Evolutionary conservation across 2,797 vertebrate genomes (phyloP).

Genomic region (Acipenser ruthenus): DNA sequence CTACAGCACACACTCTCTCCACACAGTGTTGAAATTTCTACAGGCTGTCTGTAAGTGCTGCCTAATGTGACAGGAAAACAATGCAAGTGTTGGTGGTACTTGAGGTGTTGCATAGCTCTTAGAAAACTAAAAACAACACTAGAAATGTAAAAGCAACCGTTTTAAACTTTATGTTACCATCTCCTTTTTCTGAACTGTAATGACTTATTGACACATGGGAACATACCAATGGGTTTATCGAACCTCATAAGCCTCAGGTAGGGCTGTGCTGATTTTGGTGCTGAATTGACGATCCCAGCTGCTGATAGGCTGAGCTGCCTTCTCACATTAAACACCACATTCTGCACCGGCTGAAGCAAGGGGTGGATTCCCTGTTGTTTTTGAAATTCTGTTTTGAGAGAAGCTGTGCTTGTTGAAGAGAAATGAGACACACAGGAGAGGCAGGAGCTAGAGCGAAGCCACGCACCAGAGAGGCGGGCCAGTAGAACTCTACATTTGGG

Average conservation of each 20-base stretch:
- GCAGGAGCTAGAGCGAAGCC: conserved; percentile 24
- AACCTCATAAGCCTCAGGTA: conserved; percentile 86
- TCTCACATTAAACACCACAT: conserved; percentile 10
- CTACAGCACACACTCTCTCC: too few species aligned
- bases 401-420: neutral
- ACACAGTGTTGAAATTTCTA: too few species aligned
- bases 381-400: conserved; percentile 16
- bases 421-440: conserved; percentile 6
- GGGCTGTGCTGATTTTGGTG: conserved; percentile 66
- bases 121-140: neutral
- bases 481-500: conserved; percentile 29
- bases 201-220: neutral
- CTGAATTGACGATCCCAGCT: conserved; percentile 64
- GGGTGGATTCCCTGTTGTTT: conserved; percentile 14
- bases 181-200: neutral
- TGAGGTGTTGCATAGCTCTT: neutral
- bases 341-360: conserved; percentile 7
- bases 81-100: too few species aligned
- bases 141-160: neutral
- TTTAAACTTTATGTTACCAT: neutral
- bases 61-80: too few species aligned
- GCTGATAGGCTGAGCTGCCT: conserved; percentile 61
- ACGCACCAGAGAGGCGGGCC: conserved; percentile 25
- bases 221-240: conserved; percentile 88
- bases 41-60: too few species aligned